Conservation (phyloP, 2,888 invertebrate species). For the Lydus trimaculatus region DNA sequence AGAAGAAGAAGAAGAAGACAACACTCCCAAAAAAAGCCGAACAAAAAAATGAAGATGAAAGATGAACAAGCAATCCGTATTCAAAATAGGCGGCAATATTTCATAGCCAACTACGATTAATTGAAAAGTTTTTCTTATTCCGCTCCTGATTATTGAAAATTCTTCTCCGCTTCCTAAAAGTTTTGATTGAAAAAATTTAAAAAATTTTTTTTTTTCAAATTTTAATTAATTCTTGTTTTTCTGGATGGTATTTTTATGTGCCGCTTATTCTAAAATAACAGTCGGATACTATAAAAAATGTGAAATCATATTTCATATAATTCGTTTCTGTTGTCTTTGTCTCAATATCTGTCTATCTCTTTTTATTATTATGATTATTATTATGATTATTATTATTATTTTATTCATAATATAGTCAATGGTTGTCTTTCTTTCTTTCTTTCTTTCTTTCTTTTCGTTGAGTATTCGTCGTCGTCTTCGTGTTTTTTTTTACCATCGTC, state of each 20-base stretch:
- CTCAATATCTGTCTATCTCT: not conserved
- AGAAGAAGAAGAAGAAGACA: not conserved
- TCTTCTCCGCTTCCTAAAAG: no score
- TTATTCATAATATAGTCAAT: not conserved
- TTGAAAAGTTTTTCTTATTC: no score
- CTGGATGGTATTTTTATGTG: slow-evolving; percentile 10
- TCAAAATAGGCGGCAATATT: not conserved
- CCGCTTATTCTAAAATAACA: slow-evolving; percentile 19
- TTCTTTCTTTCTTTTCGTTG: not conserved
- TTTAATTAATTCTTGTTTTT: not conserved
- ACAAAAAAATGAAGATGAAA: not conserved
- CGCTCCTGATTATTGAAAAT: no score
- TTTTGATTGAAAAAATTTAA: no score
- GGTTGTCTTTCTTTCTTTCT: not conserved
- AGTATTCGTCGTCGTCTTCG: not conserved
- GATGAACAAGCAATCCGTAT: not conserved
- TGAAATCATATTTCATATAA: slow-evolving; percentile 34
- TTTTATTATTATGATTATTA: not conserved
- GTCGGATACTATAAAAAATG: slow-evolving; percentile 28
- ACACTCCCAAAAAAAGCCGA: not conserved
- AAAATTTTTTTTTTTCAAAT: not conserved
- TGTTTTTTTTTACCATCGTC: not conserved
- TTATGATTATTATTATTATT: no score
- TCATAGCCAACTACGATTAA: no score
- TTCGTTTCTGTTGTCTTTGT: slow-evolving; percentile 7